These are phyloP conservation scores for Epinephelus awoara DNA, from an alignment of 2,797 vertebrate species.

Conservation along the genomic window DNA sequence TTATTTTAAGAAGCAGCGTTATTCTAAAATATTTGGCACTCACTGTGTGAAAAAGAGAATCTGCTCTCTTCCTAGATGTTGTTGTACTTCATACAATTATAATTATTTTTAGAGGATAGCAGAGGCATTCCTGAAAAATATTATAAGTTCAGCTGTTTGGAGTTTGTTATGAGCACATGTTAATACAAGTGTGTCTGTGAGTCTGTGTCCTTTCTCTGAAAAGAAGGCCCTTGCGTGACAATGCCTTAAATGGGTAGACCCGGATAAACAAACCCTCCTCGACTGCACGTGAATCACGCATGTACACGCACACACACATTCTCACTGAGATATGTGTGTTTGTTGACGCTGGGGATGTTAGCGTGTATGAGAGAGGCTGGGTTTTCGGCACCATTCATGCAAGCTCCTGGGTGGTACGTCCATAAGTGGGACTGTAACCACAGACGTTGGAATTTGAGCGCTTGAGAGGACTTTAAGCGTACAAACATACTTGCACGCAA, in stretches of 20 bases:
- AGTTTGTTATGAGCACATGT: constrained; percentile 27
- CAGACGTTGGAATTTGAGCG: constrained; percentile 48
- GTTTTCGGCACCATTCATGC: constrained; percentile 27
- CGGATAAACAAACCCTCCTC: constrained; percentile 72
- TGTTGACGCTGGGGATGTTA: constrained; percentile 73
- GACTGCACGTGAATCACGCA: constrained; percentile 34
- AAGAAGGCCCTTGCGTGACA: constrained; percentile 57
- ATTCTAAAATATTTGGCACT: not conserved
- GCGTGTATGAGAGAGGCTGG: constrained; percentile 54
- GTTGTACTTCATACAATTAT: not conserved
- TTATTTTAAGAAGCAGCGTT: not conserved
- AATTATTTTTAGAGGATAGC: not conserved
- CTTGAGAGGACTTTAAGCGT: constrained; percentile 40
- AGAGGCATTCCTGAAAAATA: not conserved
- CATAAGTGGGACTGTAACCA: constrained; percentile 45
- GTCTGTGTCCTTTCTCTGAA: constrained; percentile 6
- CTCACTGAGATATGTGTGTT: constrained; percentile 57
- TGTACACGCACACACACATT: not conserved
- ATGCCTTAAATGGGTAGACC: constrained; percentile 57
- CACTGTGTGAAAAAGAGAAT: not conserved
- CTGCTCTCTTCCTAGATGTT: not conserved
- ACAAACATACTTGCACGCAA: constrained; percentile 50
- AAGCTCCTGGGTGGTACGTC: constrained; percentile 68
- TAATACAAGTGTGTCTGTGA: constrained; percentile 10
- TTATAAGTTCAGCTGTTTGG: not conserved